Evolutionary conservation across 2,113 vertebrate species (phyloP).

Genomic region (Pachypanchax playfairii): DNA sequence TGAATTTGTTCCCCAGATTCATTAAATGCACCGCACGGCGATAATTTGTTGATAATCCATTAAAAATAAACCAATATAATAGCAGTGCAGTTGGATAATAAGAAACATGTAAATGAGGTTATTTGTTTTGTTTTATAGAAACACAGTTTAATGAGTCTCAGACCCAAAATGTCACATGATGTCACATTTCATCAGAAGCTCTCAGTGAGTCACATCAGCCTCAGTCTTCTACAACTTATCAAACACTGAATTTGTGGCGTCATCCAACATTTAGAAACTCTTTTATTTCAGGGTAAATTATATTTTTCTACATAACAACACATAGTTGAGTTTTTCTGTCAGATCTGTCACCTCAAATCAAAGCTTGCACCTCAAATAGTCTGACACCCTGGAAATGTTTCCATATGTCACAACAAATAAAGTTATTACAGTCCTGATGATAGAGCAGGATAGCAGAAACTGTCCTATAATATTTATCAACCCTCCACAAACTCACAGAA

Average conservation of each 20-base stretch:
- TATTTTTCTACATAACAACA: too few relatives aligned
- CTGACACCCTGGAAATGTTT: too few relatives aligned
- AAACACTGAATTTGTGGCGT: not conserved
- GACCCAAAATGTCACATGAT: not conserved
- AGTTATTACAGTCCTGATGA: too few relatives aligned
- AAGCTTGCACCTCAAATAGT: too few relatives aligned
- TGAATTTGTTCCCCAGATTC: constrained; percentile 30
- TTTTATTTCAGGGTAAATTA: too few relatives aligned
- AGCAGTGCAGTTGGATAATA: constrained; percentile 14
- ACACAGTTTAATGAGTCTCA: constrained; percentile 17
- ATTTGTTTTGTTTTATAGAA: constrained; percentile 36
- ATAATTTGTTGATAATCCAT: constrained; percentile 38
- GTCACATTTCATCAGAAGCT: not conserved
- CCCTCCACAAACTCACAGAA: too few relatives aligned
- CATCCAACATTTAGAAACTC: not conserved
- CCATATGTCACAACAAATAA: too few relatives aligned
- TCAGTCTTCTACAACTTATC: not conserved
- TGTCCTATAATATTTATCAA: too few relatives aligned
- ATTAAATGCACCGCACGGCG: not conserved
- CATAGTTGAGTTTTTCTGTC: too few relatives aligned
- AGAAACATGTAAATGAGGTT: constrained; percentile 25
- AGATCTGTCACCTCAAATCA: too few relatives aligned
- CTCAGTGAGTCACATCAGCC: not conserved
- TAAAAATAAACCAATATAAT: constrained; percentile 51
- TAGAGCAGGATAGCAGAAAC: too few relatives aligned